phyloP scores from a whole-genome alignment of 2,888 invertebrate species.

The Amphimallon solstitiale region DNA sequence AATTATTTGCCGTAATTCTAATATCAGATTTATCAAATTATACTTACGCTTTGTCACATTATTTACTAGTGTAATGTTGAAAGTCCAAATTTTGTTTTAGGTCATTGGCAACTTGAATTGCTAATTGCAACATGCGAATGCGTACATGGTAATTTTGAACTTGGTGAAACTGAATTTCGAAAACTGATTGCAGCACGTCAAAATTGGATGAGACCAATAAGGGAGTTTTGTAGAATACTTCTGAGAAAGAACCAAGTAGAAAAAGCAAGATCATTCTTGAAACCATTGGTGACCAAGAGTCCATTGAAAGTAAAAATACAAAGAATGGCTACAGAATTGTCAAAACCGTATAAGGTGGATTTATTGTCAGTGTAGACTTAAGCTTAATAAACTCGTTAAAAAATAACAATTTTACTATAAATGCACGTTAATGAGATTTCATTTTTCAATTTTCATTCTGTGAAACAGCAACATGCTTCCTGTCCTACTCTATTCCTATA shows the following conservation, averaged over 20 bases:
- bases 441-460: too few species aligned
- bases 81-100: neutral
- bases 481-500: too few species aligned
- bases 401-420: too few species aligned
- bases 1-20: too few species aligned
- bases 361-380: neutral
- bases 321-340: neutral
- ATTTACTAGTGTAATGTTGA: too few species aligned
- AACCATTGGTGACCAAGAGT: neutral
- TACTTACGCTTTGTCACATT: too few species aligned
- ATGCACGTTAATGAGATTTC: too few species aligned
- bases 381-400: too few species aligned
- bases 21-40: too few species aligned
- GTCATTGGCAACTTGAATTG: neutral
- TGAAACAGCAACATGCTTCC: too few species aligned
- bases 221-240: conserved; percentile 2
- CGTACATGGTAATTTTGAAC: neutral
- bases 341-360: neutral
- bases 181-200: neutral
- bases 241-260: neutral
- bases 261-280: neutral
- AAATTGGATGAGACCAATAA: neutral
- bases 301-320: neutral
- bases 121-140: conserved; percentile 11
- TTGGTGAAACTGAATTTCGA: neutral